A percentile compares a stretch with the other conserved stretches of the same genome.
Evolutionary conservation across 2,113 vertebrate species (phyloP).

Genomic region (Phrynosoma platyrhinos): DNA sequence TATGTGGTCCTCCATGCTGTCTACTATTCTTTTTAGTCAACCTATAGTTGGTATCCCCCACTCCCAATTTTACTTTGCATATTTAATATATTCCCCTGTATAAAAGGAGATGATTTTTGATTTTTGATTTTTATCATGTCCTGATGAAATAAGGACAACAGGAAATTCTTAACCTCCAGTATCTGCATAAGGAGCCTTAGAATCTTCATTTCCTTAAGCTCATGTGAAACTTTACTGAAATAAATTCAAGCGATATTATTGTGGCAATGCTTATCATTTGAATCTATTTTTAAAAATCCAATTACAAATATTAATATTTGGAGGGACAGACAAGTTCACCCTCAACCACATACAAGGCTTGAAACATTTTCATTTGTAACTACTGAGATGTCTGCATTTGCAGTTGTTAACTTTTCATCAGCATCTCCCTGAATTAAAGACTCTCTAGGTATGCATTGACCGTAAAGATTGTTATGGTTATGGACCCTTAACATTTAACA

Average conservation of each 20-base stretch:
- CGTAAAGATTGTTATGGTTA: constrained; percentile 50
- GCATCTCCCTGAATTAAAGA: constrained; percentile 43
- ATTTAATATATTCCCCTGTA: neutral
- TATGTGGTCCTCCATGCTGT: neutral
- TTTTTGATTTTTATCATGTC: neutral
- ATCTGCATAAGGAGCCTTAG: too few relatives aligned
- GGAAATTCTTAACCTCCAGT: neutral
- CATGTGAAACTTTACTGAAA: neutral
- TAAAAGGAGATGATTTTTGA: neutral
- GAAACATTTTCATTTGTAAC: constrained; percentile 40
- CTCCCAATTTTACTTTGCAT: neutral
- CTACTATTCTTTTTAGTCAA: neutral
- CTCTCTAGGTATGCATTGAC: constrained; percentile 44
- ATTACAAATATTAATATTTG: neutral
- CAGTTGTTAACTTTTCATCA: constrained; percentile 43
- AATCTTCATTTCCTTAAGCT: neutral
- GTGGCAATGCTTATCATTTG: neutral
- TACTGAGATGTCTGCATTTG: constrained; percentile 29
- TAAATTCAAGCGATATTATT: neutral
- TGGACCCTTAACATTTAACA: constrained; percentile 72
- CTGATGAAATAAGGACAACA: neutral
- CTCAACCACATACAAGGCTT: constrained; percentile 30
- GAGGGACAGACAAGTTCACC: fast-evolving
- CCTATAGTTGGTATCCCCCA: too few relatives aligned
- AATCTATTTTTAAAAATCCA: neutral